Conservation (phyloP, 2,888 invertebrate species). For the Nephrocerus scutellatus region DNA sequence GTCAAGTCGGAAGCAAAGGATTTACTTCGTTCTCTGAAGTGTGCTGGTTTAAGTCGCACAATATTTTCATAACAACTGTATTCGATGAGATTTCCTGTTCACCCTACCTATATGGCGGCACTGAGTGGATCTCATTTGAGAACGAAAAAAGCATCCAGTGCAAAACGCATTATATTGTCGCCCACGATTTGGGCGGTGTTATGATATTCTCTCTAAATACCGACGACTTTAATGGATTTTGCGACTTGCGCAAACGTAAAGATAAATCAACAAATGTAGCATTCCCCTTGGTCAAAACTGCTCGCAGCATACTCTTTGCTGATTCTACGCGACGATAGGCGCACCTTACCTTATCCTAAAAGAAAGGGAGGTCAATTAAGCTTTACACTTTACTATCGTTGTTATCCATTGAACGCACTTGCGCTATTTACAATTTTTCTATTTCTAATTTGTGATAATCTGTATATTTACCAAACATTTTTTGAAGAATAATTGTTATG, state of each 20-base stretch:
- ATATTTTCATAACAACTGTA: constrained; percentile 49
- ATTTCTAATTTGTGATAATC: too few species aligned
- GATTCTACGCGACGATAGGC: too few species aligned
- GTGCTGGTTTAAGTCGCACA: constrained; percentile 58
- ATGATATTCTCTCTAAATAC: constrained; percentile 79
- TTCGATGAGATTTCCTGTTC: constrained; percentile 66
- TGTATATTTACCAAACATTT: too few species aligned
- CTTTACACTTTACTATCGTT: too few species aligned
- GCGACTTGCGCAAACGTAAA: constrained; percentile 32
- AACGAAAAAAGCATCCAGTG: constrained; percentile 60
- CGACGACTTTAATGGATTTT: constrained; percentile 62
- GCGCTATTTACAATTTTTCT: too few species aligned
- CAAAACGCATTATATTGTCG: constrained; percentile 60
- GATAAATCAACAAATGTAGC: constrained; percentile 16
- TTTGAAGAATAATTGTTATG: too few species aligned
- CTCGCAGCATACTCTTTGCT: too few species aligned
- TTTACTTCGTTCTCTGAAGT: constrained; percentile 65
- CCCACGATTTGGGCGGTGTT: constrained; percentile 64
- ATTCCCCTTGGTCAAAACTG: constrained; percentile 35
- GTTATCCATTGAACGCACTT: too few species aligned
- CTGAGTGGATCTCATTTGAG: constrained; percentile 82
- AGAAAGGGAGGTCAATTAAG: too few species aligned
- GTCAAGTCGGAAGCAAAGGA: constrained; percentile 60
- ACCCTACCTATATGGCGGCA: constrained; percentile 63
- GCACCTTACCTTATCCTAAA: too few species aligned